Conservation (phyloP, 2,797 vertebrate genomes). For the Eutrigla gurnardus region DNA sequence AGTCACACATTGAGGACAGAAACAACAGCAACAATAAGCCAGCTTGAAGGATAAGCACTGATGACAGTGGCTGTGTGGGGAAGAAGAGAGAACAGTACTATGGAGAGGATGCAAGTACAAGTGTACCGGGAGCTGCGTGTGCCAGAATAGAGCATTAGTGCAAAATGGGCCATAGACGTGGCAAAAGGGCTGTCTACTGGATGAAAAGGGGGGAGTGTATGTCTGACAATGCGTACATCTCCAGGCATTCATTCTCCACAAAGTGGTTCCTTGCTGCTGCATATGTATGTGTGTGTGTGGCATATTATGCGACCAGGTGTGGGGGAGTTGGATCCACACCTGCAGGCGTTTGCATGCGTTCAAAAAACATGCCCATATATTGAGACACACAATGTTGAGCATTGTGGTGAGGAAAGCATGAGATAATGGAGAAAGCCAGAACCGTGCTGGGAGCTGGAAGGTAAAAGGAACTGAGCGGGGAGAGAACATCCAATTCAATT, state of each 20-base stretch:
- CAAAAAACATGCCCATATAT: conserved; percentile 46
- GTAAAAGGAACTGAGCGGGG: conserved; percentile 71
- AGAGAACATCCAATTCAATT: conserved; percentile 82
- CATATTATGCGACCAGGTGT: conserved; percentile 48
- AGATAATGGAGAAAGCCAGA: conserved; percentile 66
- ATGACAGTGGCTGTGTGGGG: conserved; percentile 14
- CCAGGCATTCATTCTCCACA: conserved; percentile 16
- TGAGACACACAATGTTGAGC: conserved; percentile 50
- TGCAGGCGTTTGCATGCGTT: conserved; percentile 45
- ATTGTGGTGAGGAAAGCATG: conserved; percentile 37
- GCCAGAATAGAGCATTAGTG: conserved; percentile 45
- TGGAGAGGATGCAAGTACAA: conserved; percentile 38
- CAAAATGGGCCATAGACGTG: conserved; percentile 19
- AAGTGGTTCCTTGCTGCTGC: not conserved
- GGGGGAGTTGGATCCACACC: conserved; percentile 34
- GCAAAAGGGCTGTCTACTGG: not conserved
- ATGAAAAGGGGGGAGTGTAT: conserved; percentile 10
- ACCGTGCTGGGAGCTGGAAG: conserved; percentile 61
- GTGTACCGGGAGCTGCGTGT: conserved; percentile 15
- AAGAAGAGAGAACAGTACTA: conserved; percentile 16
- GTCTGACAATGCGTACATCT: conserved; percentile 11
- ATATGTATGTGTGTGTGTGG: conserved; percentile 1
- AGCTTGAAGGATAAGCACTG: conserved; percentile 15
- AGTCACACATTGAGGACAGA: conserved; percentile 15
- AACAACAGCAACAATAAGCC: conserved; percentile 32